Evolutionary conservation across 1,140 invertebrate species (phyloP), one percentile per base, ranked within the genome.

Genomic region (Drosophila lacteicornis): DNA sequence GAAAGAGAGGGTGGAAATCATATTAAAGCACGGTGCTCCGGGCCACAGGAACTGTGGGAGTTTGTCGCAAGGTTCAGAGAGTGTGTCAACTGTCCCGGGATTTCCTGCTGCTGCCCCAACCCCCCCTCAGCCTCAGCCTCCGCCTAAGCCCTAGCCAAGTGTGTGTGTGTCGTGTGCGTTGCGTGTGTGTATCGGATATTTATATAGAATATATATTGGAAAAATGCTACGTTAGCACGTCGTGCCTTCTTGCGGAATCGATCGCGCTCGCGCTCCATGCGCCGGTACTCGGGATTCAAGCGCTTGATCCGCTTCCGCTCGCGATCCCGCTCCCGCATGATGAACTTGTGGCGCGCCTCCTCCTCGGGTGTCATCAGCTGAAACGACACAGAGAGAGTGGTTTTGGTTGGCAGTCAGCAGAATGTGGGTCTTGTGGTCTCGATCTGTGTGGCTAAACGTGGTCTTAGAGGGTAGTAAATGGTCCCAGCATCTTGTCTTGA

Each of bases 161-260:
- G 63, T 66, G 45, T 76, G 36, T 43, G 79, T 63, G 55, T 67
- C 46, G 53, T 74, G 71, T 47, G 63, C 38, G 46, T 58, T 51
- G 25, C 46, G 51, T 67, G 70, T 63, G 57, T 56, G 25, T 49
- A 60, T 15, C 15, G 2, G 15, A 42, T 51, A 79, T 75, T 40
- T 56, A 56, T 80, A 73, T 75, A 74, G 59, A 78, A 87, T 88
- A 88, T 88, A 87, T 88, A 88, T 88, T 88, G 86, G 85, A 90
- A 90, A 90, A 90, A 90, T 91, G 86, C 86, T 91, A 91, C 86
- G 86, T 90, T 91, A 91, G 86, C 82, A 80, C 86, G 86, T 91
- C 86, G 86, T 91, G 86, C 86, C 86, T 90, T 90, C 77, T 81
- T 81, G 71, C 86, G 86, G 81, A 81, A 91, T 80, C 82, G 58